A percentile compares a stretch with the other conserved stretches of the same genome.
These are phyloP conservation scores for Rhodinocichla rosea DNA, from an alignment of 2,113 vertebrate genomes.

Conservation along the genomic window DNA sequence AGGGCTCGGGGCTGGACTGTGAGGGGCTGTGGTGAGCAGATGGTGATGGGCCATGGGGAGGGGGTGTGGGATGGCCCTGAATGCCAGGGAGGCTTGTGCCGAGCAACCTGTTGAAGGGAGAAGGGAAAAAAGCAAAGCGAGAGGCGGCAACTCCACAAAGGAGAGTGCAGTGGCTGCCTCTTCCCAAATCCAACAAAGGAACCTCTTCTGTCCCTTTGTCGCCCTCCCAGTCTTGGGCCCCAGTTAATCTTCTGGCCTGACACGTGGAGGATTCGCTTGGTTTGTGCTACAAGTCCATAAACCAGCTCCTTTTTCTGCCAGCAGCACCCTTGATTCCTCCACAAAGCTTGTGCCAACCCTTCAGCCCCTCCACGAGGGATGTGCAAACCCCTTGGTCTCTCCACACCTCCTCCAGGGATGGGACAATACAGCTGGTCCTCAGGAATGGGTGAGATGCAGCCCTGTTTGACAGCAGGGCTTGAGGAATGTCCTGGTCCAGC, in stretches of 20 bases:
- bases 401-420: background rate
- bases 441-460: accelerated
- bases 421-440: background rate
- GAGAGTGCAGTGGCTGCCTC: background rate
- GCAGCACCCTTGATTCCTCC: background rate
- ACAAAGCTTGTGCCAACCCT: background rate
- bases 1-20: background rate
- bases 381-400: background rate
- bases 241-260: background rate
- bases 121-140: background rate
- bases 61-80: background rate
- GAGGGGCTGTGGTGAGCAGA: background rate
- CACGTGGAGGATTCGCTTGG: background rate
- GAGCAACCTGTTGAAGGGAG: background rate
- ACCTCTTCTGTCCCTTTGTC: background rate
- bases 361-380: background rate
- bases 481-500: background rate
- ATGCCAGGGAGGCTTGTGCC: background rate
- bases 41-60: constrained; percentile 11
- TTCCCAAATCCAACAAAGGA: background rate
- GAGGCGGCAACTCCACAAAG: background rate
- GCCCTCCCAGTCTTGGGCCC: background rate
- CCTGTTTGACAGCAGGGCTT: accelerated
- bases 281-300: background rate
- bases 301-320: background rate